These are phyloP conservation scores for Hippoglossus stenolepis DNA, from an alignment of 2,113 vertebrate genomes.

Conservation along the genomic window DNA sequence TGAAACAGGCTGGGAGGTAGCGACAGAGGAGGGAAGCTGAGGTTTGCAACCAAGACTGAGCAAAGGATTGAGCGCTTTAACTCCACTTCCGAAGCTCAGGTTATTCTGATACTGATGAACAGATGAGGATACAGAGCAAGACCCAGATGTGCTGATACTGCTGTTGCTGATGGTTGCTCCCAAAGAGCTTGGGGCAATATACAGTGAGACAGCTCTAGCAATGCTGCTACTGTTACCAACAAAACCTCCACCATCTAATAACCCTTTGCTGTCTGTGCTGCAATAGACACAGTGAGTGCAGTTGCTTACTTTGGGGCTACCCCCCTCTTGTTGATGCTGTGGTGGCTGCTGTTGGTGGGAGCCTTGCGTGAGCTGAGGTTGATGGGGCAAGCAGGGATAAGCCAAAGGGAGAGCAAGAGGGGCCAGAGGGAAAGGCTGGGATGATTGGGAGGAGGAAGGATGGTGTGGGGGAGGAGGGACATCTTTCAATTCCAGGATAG, in stretches of 20 bases:
- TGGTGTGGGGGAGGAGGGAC: conserved; percentile 87
- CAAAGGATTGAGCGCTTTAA: conserved; percentile 39
- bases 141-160: conserved; percentile 51
- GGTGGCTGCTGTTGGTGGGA: conserved; percentile 79
- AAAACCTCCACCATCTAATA: conserved; percentile 72
- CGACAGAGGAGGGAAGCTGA: conserved; percentile 63
- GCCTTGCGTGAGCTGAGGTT: conserved; percentile 82
- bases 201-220: conserved; percentile 80
- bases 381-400: conserved; percentile 82
- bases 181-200: conserved; percentile 79
- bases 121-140: conserved; percentile 86
- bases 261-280: conserved; percentile 73
- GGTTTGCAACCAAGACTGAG: conserved; percentile 56
- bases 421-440: conserved; percentile 86
- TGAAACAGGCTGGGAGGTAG: conserved; percentile 78
- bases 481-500: conserved; percentile 90
- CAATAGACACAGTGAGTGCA: conserved; percentile 86
- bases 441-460: conserved; percentile 83
- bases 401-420: conserved; percentile 80
- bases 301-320: conserved; percentile 93
- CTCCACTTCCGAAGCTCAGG: conserved; percentile 17
- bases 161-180: conserved; percentile 80
- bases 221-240: conserved; percentile 65
- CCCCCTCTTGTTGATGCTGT: conserved; percentile 83
- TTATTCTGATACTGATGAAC: conserved; percentile 54